Evolutionary conservation across 2,888 invertebrate species (phyloP).

Genomic region (Pimpla rufipes): DNA sequence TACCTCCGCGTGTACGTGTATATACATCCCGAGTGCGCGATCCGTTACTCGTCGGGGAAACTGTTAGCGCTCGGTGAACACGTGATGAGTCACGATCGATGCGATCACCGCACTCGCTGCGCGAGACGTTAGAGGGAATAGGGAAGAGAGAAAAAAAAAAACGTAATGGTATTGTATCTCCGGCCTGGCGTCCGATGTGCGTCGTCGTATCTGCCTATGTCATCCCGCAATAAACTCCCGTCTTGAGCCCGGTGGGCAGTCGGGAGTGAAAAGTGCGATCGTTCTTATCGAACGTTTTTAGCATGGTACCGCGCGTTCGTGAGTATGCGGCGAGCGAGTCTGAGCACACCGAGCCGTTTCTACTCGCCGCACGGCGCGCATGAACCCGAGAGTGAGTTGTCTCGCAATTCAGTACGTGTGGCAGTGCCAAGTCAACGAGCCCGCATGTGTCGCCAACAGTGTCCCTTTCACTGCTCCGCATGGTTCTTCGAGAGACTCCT

Average conservation of each 20-base stretch:
- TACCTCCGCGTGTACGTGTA: constrained; percentile 22
- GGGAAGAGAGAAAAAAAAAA: not conserved
- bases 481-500: constrained; percentile 26
- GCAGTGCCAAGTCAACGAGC: constrained; percentile 9
- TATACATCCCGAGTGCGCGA: constrained; percentile 21
- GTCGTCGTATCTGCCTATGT: not conserved
- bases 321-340: constrained; percentile 15
- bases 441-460: constrained; percentile 46
- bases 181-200: not conserved
- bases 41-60: constrained; percentile 34
- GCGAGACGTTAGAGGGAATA: constrained; percentile 1
- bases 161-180: not conserved
- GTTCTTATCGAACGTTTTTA: constrained; percentile 14
- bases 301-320: not conserved
- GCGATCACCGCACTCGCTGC: constrained; percentile 20
- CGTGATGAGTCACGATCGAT: constrained; percentile 30
- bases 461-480: constrained; percentile 47
- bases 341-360: constrained; percentile 20
- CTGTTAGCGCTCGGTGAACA: constrained; percentile 27
- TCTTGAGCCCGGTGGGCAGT: not conserved
- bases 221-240: not conserved
- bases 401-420: constrained; percentile 33
- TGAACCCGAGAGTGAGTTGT: constrained; percentile 43
- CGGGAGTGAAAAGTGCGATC: not conserved
- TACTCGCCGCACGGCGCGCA: constrained; percentile 21